Conservation (phyloP, 2,113 vertebrate species). For the Pelecanoides urinatrix region DNA sequence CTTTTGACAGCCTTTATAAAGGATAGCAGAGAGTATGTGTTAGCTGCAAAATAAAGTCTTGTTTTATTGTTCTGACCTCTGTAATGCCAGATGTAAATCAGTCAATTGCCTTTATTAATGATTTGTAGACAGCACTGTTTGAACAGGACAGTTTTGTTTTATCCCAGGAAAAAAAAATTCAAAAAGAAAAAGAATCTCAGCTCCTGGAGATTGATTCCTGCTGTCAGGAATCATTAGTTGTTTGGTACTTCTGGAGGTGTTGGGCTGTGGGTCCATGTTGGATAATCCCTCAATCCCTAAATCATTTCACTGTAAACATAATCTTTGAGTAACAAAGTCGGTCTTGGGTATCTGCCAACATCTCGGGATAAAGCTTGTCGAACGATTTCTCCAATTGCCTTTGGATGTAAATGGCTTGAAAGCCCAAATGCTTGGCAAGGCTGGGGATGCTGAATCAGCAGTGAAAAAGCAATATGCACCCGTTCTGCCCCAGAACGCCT, state of each 20-base stretch:
- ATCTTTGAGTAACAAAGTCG: conserved; percentile 56
- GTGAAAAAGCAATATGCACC: background rate
- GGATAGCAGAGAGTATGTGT: background rate
- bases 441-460: conserved; percentile 16
- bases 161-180: background rate
- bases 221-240: conserved; percentile 49
- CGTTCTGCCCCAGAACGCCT: background rate
- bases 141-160: conserved; percentile 25
- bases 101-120: conserved; percentile 40
- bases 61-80: conserved; percentile 48
- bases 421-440: background rate
- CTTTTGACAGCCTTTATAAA: conserved; percentile 29
- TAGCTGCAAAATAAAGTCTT: conserved; percentile 15
- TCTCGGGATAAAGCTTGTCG: conserved; percentile 25
- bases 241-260: conserved; percentile 32
- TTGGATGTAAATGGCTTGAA: background rate
- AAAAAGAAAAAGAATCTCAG: background rate
- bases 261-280: conserved; percentile 40
- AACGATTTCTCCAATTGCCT: background rate
- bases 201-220: background rate
- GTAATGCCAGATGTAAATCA: conserved; percentile 39
- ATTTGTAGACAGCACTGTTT: conserved; percentile 21
- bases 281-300: conserved; percentile 68
- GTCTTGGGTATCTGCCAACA: conserved; percentile 26
- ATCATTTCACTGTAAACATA: conserved; percentile 61